phyloP scores from a whole-genome alignment of 2,113 vertebrate genomes.

The Lagopus leucura region DNA sequence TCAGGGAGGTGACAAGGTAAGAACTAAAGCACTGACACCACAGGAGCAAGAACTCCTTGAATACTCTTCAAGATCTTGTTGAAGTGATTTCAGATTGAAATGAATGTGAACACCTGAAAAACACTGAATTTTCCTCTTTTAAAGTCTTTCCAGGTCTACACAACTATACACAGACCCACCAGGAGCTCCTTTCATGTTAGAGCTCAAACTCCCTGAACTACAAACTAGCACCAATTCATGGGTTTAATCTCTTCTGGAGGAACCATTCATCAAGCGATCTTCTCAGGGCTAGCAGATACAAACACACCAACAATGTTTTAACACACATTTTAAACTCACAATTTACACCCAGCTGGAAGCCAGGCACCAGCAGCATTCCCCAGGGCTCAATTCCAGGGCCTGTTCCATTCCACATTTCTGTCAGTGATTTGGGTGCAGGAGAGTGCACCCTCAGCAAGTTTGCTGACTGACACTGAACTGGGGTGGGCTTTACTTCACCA shows the following conservation, averaged over 20 bases:
- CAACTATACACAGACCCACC: neutral
- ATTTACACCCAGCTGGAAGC: neutral
- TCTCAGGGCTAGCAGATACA: neutral
- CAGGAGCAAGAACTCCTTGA: neutral
- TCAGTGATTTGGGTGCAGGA: neutral
- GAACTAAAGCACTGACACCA: neutral
- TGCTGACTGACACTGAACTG: neutral
- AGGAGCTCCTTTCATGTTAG: neutral
- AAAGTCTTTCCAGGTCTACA: neutral
- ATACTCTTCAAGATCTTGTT: neutral
- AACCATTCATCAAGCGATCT: neutral
- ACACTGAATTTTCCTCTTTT: neutral
- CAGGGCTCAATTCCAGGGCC: neutral
- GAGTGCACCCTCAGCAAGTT: neutral
- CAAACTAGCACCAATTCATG: neutral
- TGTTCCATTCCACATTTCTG: neutral
- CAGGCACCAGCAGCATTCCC: neutral
- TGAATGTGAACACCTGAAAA: neutral
- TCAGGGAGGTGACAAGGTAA: neutral
- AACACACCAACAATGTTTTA: neutral
- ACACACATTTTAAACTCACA: neutral
- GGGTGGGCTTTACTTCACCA: no score
- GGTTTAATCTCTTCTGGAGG: neutral
- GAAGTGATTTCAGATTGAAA: neutral
- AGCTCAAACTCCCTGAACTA: neutral